Evolutionary conservation across 2,113 vertebrate genomes (phyloP).

Genomic region (Falco punctatus): DNA sequence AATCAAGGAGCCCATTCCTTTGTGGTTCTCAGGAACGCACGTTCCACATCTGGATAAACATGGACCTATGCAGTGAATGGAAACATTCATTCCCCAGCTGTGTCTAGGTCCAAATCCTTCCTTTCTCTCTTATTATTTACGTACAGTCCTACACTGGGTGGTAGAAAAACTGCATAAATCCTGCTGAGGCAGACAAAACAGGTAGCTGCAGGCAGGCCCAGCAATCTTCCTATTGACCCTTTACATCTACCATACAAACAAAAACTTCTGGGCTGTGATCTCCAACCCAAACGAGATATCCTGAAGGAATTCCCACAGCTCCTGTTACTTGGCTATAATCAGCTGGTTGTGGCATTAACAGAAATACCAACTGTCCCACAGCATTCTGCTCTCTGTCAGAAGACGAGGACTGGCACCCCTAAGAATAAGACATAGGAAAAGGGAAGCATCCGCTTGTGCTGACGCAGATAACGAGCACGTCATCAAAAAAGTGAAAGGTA

Average conservation of each 20-base stretch:
- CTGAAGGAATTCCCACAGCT: not conserved
- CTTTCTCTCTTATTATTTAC: not conserved
- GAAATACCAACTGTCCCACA: not conserved
- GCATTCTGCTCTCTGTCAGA: not conserved
- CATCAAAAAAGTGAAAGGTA: not conserved
- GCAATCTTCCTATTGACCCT: not conserved
- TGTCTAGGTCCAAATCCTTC: not conserved
- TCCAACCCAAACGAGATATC: not conserved
- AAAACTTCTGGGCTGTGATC: not conserved
- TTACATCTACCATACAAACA: not conserved
- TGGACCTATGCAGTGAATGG: not conserved
- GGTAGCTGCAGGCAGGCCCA: not conserved
- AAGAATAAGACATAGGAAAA: not conserved
- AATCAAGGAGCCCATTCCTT: not conserved
- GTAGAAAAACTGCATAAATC: not conserved
- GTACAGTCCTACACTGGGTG: not conserved
- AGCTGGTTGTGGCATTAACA: not conserved
- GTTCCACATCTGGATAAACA: conserved; percentile 59
- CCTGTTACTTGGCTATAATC: not conserved
- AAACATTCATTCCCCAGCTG: conserved; percentile 33
- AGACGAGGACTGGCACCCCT: not conserved
- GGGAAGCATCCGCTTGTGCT: not conserved
- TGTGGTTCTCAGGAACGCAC: not conserved
- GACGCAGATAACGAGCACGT: not conserved
- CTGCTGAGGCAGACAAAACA: not conserved